Conservation (phyloP, 2,888 invertebrate species). For the Apamea monoglypha region DNA sequence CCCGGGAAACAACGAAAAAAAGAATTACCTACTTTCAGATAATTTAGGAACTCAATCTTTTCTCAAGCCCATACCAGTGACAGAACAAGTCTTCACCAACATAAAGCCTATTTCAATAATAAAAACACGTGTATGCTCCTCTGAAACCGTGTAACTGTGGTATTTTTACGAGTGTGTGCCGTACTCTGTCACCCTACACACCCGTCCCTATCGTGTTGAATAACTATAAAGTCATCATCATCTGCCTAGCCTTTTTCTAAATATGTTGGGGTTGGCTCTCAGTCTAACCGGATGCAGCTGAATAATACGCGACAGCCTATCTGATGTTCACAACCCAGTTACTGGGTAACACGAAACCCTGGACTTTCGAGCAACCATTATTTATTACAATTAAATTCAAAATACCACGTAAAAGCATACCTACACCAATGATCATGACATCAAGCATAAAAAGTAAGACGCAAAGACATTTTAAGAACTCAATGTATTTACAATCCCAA, state of each 20-base stretch:
- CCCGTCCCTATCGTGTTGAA: conserved; percentile 53
- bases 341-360: too few species aligned
- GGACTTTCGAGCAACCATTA: too few species aligned
- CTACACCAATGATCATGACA: too few species aligned
- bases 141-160: conserved; percentile 62
- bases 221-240: conserved; percentile 52
- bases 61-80: not conserved
- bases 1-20: too few species aligned
- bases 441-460: not conserved
- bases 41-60: not conserved
- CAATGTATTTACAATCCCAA: not conserved
- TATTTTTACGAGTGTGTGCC: conserved; percentile 62
- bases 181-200: conserved; percentile 42
- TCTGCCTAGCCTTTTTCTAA: too few species aligned
- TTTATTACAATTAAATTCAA: not conserved
- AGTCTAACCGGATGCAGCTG: too few species aligned
- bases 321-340: too few species aligned
- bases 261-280: too few species aligned
- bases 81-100: conserved; percentile 2
- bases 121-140: conserved; percentile 59
- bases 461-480: not conserved
- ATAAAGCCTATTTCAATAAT: conserved; percentile 55
- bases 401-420: not conserved
- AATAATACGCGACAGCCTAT: too few species aligned
- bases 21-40: too few species aligned